phyloP scores from a whole-genome alignment of 2,888 invertebrate species.

The Amblyteles armatorius region DNA sequence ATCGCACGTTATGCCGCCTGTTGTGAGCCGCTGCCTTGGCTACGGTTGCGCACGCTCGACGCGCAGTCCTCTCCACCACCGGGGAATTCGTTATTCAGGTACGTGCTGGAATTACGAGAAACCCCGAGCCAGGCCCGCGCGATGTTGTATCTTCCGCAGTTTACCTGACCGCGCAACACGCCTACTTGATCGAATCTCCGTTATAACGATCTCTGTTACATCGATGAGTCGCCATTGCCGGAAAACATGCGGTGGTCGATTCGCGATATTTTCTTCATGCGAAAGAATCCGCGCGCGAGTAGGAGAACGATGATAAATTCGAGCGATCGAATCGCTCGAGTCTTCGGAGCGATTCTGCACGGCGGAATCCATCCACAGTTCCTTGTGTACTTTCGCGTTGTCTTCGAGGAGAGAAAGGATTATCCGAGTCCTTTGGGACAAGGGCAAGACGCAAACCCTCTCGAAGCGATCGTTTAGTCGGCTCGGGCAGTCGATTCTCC shows the following conservation, averaged over 20 bases:
- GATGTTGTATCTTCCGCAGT: neutral
- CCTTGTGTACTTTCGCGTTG: neutral
- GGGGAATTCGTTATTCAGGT: conserved; percentile 41
- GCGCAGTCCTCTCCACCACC: conserved; percentile 56
- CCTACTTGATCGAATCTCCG: conserved; percentile 4
- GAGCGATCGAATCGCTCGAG: neutral
- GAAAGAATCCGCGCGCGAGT: too few species aligned
- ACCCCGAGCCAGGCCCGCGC: conserved; percentile 25
- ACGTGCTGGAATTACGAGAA: conserved; percentile 15
- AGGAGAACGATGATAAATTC: neutral
- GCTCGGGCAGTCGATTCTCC: neutral
- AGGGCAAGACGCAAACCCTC: neutral
- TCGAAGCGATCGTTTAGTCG: conserved; percentile 22
- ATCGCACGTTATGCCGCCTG: conserved; percentile 50
- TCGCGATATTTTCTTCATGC: too few species aligned
- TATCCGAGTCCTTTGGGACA: neutral
- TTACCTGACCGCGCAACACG: neutral
- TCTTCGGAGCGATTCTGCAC: neutral
- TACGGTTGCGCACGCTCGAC: conserved; percentile 49
- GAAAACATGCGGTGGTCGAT: neutral
- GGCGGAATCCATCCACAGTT: neutral
- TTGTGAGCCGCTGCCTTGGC: conserved; percentile 42
- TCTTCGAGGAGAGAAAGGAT: neutral
- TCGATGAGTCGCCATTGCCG: neutral
- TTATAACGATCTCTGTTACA: neutral